Base-by-base conservation (phyloP, 2,888 invertebrate genomes). In the Cryptosula pallasiana region DNA sequence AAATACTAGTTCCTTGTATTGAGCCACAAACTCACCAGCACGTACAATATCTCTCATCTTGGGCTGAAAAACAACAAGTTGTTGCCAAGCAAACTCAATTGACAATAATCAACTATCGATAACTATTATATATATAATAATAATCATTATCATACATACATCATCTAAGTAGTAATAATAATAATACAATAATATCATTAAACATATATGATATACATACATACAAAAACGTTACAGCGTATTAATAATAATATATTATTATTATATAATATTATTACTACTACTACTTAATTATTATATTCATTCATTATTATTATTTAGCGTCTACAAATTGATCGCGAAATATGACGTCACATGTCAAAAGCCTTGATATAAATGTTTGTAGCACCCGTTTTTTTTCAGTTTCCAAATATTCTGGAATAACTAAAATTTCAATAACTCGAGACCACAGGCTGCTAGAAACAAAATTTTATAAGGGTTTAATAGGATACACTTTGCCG, bases 1-100 rank as follows among this genome's bases (percentile, higher is more conserved):
- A 86, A 99, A 95, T 0, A 99, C 95, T 20, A 99, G 87, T 87
- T 99, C 99, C 81, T 94, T 91, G 79, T 92, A 89, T 25, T 89
- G 83, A 79, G 91, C 85, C 84, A 87, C 83, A 78, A 89, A 88
- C 32, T 83, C 82, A 29, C 82, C 79, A 1, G 83, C 82, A 79
- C 0, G 72, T 73, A 81, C 78, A 27, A 81, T 83, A 71, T 82
- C 78, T 72, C 86, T 83, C 32, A 85, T 84, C 76, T 88, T 89
- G 5, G 91, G 90, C 82, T 90, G 88, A 80, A 73, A 78, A 69
- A n/a, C n/a, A n/a, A n/a, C n/a, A n/a, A n/a, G n/a, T n/a, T n/a
- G n/a, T n/a, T n/a, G n/a, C n/a, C n/a, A n/a, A n/a, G n/a, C n/a
- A n/a, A n/a, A n/a, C n/a, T n/a, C n/a, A n/a, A n/a, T n/a, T n/a